Conservation (phyloP, 2,113 vertebrate species). For the Alosa alosa region DNA sequence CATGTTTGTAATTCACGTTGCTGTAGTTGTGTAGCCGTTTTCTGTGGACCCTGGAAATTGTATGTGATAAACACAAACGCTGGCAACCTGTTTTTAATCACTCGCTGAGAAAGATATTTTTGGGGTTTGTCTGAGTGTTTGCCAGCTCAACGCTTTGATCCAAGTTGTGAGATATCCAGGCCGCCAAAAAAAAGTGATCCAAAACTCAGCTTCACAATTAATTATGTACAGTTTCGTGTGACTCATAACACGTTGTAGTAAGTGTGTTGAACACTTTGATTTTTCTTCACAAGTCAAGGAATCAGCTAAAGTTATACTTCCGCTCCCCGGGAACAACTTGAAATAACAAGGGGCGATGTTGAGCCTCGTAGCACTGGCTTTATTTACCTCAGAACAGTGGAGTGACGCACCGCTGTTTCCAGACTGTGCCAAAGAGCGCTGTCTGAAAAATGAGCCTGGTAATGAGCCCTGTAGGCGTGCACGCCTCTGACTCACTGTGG, state of each 20-base stretch:
- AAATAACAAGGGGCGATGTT: constrained; percentile 7
- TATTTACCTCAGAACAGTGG: constrained; percentile 32
- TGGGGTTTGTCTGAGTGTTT: constrained; percentile 42
- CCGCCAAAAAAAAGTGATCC: constrained; percentile 31
- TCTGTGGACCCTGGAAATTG: not conserved
- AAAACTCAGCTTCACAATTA: constrained; percentile 32
- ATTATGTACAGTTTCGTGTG: not conserved
- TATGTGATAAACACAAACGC: constrained; percentile 33
- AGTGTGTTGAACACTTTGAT: constrained; percentile 26
- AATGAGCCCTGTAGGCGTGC: constrained; percentile 46
- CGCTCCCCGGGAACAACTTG: constrained; percentile 17
- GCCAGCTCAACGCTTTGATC: constrained; percentile 49
- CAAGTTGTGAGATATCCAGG: constrained; percentile 38
- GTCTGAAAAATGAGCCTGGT: constrained; percentile 54
- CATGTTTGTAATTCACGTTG: not conserved
- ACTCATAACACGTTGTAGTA: constrained; percentile 20
- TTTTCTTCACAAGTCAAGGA: not conserved
- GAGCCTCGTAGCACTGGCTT: constrained; percentile 23
- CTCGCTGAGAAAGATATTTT: constrained; percentile 43
- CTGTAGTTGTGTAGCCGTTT: not conserved
- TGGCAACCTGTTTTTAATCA: constrained; percentile 37
- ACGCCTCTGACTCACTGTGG: not conserved
- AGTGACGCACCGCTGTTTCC: constrained; percentile 48
- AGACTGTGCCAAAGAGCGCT: constrained; percentile 41
- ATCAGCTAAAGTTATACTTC: constrained; percentile 17